Conservation (phyloP, 2,113 vertebrate genomes). For the Callocephalon fimbriatum region DNA sequence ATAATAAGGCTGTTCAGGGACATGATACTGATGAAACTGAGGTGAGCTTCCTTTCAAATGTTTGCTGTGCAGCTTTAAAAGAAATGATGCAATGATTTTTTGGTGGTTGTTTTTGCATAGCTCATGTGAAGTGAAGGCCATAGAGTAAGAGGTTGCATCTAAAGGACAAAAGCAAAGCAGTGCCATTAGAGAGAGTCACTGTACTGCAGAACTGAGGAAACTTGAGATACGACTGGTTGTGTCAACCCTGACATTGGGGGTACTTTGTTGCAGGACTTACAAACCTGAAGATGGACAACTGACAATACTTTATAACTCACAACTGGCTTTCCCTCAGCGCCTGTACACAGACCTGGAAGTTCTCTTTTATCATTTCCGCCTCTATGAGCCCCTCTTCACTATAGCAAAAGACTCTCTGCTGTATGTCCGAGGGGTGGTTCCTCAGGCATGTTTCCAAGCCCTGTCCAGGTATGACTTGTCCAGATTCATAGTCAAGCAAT, state of each 20-base stretch:
- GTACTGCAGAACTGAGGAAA: not conserved
- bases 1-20: not conserved
- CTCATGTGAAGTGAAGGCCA: not conserved
- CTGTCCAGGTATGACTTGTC: conserved; percentile 75
- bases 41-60: not conserved
- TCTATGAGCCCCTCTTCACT: conserved; percentile 69
- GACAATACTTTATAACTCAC: conserved; percentile 81
- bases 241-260: not conserved
- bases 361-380: conserved; percentile 71
- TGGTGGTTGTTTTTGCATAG: not conserved
- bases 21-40: not conserved
- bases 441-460: conserved; percentile 77
- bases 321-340: conserved; percentile 77
- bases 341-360: conserved; percentile 80
- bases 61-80: not conserved
- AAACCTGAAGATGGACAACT: conserved; percentile 36
- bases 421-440: conserved; percentile 74
- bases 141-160: not conserved
- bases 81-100: not conserved
- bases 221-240: not conserved
- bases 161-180: not conserved
- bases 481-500: not conserved
- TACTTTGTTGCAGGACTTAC: conserved; percentile 69
- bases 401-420: conserved; percentile 70
- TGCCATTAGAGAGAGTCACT: not conserved